Evolutionary conservation across 1,140 invertebrate genomes (phyloP), one percentile per base, ranked within the genome.

Genomic region (Lordiphosa clarofinis): DNA sequence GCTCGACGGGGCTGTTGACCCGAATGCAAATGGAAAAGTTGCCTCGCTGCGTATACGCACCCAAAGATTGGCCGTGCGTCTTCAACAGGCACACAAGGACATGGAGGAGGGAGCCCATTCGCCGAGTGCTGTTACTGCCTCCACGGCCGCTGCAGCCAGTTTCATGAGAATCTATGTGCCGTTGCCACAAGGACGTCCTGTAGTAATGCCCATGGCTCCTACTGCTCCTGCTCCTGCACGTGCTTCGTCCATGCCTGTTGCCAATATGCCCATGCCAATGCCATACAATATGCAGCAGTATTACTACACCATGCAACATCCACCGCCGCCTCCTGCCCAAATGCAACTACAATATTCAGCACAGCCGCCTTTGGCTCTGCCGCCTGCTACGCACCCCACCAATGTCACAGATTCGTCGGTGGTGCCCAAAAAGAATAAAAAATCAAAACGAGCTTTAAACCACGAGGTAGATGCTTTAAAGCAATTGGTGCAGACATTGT

Each of bases 391-490:
- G 1, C 15, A n/a, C 9, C 40, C 19, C 10, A 15, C 6, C 40
- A 46, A 15, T 5, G 21, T 7, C 11, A 1, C 9, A 2, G 33
- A 11, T 39, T 13, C 9, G 2, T 21, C n/a, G 9, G 10, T 19
- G 12, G 40, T n/a, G 10, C 36, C 43, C 11, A 8, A 43, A 12
- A 35, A 15, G 19, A 49, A 35, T 5, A 81, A 56, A 21, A 63
- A 63, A 12, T 57, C 65, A 0, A 61, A 73, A 39, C 62, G 73
- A 1, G 15, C 48, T 1, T 66, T 86, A 0, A 55, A 35, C 9
- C 33, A 48, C 1, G 68, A 87, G 28, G 58, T 88, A 4, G 59
- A 55, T 0, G 86, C 78, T 0, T 49, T 88, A 0, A 70, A 71
- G 40, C 68, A 84, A 10, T 46, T 88, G 13, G 52, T 88, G 0